Conservation (phyloP, 2,888 invertebrate genomes). For the Tachystola acroxantha region DNA sequence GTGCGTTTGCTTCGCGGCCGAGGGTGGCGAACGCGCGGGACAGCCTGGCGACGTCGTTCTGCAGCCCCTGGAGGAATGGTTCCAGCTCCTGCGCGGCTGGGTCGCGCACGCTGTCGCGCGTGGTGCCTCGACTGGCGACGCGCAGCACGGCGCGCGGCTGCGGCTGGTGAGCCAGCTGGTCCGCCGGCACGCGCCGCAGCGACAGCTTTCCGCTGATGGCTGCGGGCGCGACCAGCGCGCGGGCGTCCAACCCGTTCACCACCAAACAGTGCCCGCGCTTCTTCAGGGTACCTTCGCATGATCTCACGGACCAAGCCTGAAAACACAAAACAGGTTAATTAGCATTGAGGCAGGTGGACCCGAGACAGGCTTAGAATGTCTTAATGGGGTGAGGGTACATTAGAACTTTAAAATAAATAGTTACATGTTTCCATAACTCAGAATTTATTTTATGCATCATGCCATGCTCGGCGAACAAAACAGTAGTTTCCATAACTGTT, state of each 20-base stretch:
- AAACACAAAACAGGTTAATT: too few relatives aligned
- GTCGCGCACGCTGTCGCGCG: constrained; percentile 19
- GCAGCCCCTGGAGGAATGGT: constrained; percentile 52
- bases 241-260: constrained; percentile 50
- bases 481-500: too few relatives aligned
- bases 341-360: too few relatives aligned
- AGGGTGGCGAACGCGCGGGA: constrained; percentile 55
- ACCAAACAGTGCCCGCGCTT: constrained; percentile 56
- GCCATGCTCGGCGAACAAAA: too few relatives aligned
- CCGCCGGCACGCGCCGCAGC: constrained; percentile 49
- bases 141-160: constrained; percentile 63
- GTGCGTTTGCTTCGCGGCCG: constrained; percentile 47
- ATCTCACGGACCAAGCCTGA: constrained; percentile 66
- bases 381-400: too few relatives aligned
- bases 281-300: constrained; percentile 65
- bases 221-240: constrained; percentile 42
- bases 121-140: constrained; percentile 53
- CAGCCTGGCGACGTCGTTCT: constrained; percentile 52
- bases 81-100: constrained; percentile 36
- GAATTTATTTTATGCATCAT: too few relatives aligned
- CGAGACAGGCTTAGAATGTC: too few relatives aligned
- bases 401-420: too few relatives aligned
- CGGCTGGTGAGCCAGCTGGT: constrained; percentile 38
- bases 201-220: constrained; percentile 51
- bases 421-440: too few relatives aligned